Base-by-base conservation (phyloP, 53 echinoderm and acorn worm genomes). In the Holothuria leucospilota region DNA sequence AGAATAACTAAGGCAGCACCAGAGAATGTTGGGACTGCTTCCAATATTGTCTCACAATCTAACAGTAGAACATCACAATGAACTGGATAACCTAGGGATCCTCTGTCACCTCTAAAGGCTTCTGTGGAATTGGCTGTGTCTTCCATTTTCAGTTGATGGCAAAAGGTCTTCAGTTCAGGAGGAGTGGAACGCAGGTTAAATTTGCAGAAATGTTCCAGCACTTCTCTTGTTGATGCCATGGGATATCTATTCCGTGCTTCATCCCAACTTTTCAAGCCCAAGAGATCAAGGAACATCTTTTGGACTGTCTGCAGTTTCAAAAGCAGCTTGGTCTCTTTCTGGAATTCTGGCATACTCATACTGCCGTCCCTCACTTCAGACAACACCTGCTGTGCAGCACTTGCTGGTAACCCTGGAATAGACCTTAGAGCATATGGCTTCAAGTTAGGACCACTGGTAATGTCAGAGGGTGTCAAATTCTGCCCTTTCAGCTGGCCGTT, bases 111-210 rank as follows among this genome's bases (percentile, higher is more conserved):
- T 16, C 29, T 78, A 27, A 78, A 53, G 24, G 52, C 29, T 51
- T 21, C 78, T 25, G 75, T 1, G 13, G 71, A 11, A 40, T 46
- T 11, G 11, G 46, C 46, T 16, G 20, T 34, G 29, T 14, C 34
- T 61, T 80, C 80, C 29, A 80, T 59, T 62, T 61, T 59, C 29
- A 80, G 80, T 20, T 59, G 60, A 27, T 61, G 29, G 61, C 80
- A 80, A 26, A 80, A 80, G 13, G 80, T 30, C 20, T 80, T 80
- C 34, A 80, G 61, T 34, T 80, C 80, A 61, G 40, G 80, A 80
- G 80, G 62, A 20, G 62, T 61, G 7, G 80, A 30, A 15, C 80
- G 29, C 38, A 79, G 62, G 38, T 30, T 79, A 58, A 59, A 79
- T 15, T 30, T 60, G 30, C 61, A 79, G 26, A 79, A 79, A 61